A percentile compares a stretch with the other conserved stretches of the same genome.
These are phyloP conservation scores for Lamellibrachia columna DNA, from an alignment of 2,888 invertebrate species.

Conservation along the genomic window DNA sequence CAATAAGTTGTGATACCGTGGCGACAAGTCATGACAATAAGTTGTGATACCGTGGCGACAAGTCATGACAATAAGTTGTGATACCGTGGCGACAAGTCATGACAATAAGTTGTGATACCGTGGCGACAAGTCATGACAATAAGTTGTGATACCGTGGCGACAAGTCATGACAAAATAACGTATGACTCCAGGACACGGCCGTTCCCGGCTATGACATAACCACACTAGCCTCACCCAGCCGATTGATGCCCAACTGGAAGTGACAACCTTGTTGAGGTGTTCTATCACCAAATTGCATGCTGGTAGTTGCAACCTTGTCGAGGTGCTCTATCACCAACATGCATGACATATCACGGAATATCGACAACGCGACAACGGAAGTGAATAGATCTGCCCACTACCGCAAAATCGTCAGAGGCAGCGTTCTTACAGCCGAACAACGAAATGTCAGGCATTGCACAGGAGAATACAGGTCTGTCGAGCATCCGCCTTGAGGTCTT, in stretches of 20 bases:
- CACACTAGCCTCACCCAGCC: too few relatives aligned
- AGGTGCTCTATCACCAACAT: neutral
- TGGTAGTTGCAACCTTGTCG: neutral
- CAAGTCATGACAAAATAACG: neutral
- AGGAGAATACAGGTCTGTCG: neutral
- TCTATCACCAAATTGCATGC: neutral
- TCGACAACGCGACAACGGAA: neutral
- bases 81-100: too few relatives aligned
- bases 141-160: too few relatives aligned
- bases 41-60: too few relatives aligned
- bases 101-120: too few relatives aligned
- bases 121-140: too few relatives aligned
- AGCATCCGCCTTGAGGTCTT: neutral
- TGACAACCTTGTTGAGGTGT: neutral
- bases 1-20: too few relatives aligned
- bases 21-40: too few relatives aligned
- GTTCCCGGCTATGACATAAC: neutral
- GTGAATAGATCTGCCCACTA: neutral
- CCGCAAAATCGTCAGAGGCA: neutral
- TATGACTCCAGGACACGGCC: neutral
- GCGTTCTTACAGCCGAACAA: slow-evolving; percentile 3
- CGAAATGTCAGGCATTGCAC: neutral
- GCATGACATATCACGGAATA: slow-evolving; percentile 2
- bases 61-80: too few relatives aligned
- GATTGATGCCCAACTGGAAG: neutral